Base-by-base conservation (phyloP, 2,888 invertebrate species). In the Trissolcus brochymenae region DNA sequence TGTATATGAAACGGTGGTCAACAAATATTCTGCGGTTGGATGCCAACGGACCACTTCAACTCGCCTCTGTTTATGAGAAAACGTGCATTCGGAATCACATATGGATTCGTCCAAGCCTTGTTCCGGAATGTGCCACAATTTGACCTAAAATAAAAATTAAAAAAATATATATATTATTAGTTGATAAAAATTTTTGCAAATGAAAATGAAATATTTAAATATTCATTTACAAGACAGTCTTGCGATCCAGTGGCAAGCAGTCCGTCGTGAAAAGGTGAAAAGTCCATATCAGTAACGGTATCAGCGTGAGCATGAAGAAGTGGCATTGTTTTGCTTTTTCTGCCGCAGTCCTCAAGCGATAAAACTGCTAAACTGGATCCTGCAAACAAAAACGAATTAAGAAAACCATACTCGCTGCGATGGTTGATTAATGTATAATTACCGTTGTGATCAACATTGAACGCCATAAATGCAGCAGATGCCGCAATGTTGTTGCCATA, bases 401-500 rank as follows among this genome's bases (percentile, higher is more conserved):
- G 6, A 2, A 14, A 41, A n/a, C 4, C 41, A n/a, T 3, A 1
- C 4, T 41, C 41, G 2, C n/a, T 13, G n/a, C 1, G 1, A 41
- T 41, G 41, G 2, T 6, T 13, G 41, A 49, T 16, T 14, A 1
- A 17, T 17, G 2, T 1, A 14, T 7, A 64, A 54, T 84, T 87
- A 93, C 93, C 95, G 82, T 95, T 95, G 87, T 96, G 95, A 89
- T 98, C 98, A 91, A 96, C 95, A 88, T 97, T 97, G 87, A 98
- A 98, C 14, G 97, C 98, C 94, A 98, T 96, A 87, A 97, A 97
- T 9, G 95, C 94, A 14, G 95, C 95, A 6, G 97, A 97, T 21
- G 97, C 95, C 85, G 96, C 93, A 85, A 98, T 97, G 89, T 97
- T 98, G 90, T 98, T 98, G 73, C 98, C 97, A 90, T 95, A 97